Evolutionary conservation across 2,113 vertebrate species (phyloP), one percentile per base, ranked within the genome.

Genomic region (Limnothrissa miodon): DNA sequence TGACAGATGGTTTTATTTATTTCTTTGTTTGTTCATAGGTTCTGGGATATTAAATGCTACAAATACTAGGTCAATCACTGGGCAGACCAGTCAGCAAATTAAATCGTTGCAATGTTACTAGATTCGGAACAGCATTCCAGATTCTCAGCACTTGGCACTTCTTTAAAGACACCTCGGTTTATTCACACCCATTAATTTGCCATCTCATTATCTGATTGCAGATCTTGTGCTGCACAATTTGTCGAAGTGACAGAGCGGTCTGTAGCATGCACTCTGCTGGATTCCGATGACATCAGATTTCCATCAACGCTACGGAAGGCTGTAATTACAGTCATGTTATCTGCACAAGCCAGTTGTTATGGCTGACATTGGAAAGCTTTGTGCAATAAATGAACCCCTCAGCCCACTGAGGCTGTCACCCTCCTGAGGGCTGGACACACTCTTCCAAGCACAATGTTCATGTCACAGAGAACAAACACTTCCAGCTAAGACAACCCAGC

Each of bases 251-350:
- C 66, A 74, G 36, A 74, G 66, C 66, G 15, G 25, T 74, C 29
- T 3, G 33, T 2, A 74, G n/a, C 33, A 74, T 36, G 29, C 66
- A 33, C 29, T 15, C 66, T 62, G 59, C 56, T 29, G 39, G 42
- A 21, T 83, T 7, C 21, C 25, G n/a, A 23, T 66, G 6, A 48
- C 79, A 36, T 48, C 83, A 81, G 70, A 70, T 33, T 36, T 81
- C 39, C 51, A 39, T 17, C 45, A 84, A 23, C 39, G 56, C 36
- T n/a, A 5, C 29, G 33, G 66, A 25, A 19, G 23, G 23, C 9
- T n/a, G 2, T 15, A 48, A 15, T 39, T 45, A 39, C 48, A 59
- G 80, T 3, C 0, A 29, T 33, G 25, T 36, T 36, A 36, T 36
- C 66, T 39, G 33, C 29, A 17, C 29, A 29, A 15, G 62, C 25